Conservation (phyloP, 2,888 invertebrate genomes). For the Zaprionus obscuricornis region DNA sequence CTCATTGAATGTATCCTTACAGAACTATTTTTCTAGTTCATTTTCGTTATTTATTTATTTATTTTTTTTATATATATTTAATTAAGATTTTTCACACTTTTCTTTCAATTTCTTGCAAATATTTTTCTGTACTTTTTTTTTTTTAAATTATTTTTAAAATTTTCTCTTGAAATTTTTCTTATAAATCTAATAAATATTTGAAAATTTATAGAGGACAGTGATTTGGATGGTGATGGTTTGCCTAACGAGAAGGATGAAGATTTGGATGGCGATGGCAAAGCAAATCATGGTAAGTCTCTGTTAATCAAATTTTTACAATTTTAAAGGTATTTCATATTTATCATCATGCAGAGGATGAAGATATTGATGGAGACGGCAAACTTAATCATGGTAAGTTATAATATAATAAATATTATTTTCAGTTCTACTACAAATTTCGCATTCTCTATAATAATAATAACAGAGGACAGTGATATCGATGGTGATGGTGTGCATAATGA, state of each 20-base stretch:
- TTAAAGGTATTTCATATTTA: neutral
- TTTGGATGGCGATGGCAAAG: slow-evolving; percentile 75
- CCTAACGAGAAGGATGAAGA: slow-evolving; percentile 77
- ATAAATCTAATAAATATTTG: no score
- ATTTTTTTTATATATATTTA: no score
- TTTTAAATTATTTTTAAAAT: no score
- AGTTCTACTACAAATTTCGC: neutral
- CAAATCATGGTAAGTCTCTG: slow-evolving; percentile 68
- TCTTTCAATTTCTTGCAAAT: no score
- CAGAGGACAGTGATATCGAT: slow-evolving; percentile 74
- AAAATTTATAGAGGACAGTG: slow-evolving; percentile 71
- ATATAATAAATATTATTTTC: neutral
- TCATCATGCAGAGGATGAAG: slow-evolving; percentile 53
- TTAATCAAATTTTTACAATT: neutral
- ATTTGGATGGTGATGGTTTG: slow-evolving; percentile 82
- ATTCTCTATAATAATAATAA: slow-evolving; percentile 81
- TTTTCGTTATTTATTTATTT: no score
- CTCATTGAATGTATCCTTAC: neutral
- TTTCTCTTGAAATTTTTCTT: no score
- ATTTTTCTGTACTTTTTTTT: no score
- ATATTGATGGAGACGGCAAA: slow-evolving; percentile 65
- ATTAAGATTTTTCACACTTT: no score
- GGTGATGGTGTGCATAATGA: slow-evolving; percentile 82
- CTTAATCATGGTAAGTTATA: slow-evolving; percentile 68
- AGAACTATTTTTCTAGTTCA: no score